Conservation (phyloP, 2,888 invertebrate species). For the Ryuthela nishihirai region DNA sequence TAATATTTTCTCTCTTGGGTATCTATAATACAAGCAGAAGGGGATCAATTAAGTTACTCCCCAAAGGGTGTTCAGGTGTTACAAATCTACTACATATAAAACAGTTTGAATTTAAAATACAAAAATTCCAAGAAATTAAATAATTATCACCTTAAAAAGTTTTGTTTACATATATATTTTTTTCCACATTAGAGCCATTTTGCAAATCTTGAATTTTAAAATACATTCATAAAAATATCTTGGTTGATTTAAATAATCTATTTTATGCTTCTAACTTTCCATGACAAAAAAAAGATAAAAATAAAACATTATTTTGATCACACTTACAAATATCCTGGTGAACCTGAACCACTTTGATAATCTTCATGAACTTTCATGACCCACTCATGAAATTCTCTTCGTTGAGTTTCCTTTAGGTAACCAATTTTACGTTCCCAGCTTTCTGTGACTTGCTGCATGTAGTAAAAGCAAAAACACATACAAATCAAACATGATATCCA, state of each 20-base stretch:
- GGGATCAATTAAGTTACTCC: too few species aligned
- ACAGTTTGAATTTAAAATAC: too few species aligned
- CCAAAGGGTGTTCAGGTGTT: too few species aligned
- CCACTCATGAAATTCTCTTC: slow-evolving; percentile 83
- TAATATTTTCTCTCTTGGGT: background rate
- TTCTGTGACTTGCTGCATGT: slow-evolving; percentile 75
- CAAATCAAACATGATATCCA: too few species aligned
- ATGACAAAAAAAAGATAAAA: background rate
- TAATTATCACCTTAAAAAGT: too few species aligned
- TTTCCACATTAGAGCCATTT: too few species aligned
- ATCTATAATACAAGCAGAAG: background rate
- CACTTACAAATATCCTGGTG: slow-evolving; percentile 45
- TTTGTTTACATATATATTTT: too few species aligned
- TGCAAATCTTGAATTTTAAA: too few species aligned
- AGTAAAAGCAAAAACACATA: too few species aligned
- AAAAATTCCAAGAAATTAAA: too few species aligned
- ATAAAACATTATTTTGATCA: background rate
- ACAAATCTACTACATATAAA: too few species aligned
- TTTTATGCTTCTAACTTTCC: background rate
- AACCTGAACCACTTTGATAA: slow-evolving; percentile 56
- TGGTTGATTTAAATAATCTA: background rate
- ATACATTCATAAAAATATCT: too few species aligned
- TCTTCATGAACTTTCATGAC: slow-evolving; percentile 74
- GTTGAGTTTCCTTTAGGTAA: slow-evolving; percentile 77
- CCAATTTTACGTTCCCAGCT: slow-evolving; percentile 74